phyloP scores from a whole-genome alignment of 1,140 invertebrate genomes.

The Drosophila punjabiensis region DNA sequence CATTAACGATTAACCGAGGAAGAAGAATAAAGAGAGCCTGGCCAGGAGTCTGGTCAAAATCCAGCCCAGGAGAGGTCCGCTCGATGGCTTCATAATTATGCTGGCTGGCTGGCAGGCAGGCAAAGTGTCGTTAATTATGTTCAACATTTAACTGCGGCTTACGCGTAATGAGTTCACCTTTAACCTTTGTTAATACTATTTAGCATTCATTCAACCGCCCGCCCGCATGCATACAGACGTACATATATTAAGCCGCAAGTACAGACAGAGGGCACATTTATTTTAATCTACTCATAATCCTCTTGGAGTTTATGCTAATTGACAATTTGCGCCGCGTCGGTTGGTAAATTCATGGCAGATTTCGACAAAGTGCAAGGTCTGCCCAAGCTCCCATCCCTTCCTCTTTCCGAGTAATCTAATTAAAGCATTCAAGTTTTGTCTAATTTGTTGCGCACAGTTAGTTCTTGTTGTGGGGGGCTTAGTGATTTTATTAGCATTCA shows the following conservation, averaged over 20 bases:
- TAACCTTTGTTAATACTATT: conserved; percentile 50
- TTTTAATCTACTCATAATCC: conserved; percentile 72
- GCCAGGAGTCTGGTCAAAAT: conserved; percentile 1
- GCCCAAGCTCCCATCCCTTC: not conserved
- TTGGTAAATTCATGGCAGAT: conserved; percentile 14
- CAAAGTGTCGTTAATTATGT: conserved; percentile 41
- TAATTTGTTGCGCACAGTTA: conserved; percentile 66
- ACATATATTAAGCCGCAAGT: conserved; percentile 11
- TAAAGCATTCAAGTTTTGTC: conserved; percentile 71
- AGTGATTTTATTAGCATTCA: conserved; percentile 75
- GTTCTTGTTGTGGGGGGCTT: conserved; percentile 48
- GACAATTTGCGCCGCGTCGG: conserved; percentile 40
- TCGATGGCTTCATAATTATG: conserved; percentile 7
- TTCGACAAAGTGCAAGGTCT: conserved; percentile 38
- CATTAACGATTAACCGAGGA: conserved; percentile 42
- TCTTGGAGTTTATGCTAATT: conserved; percentile 60
- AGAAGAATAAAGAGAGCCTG: conserved; percentile 7
- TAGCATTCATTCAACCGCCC: conserved; percentile 4
- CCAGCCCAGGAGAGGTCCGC: not conserved
- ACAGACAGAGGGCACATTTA: conserved; percentile 46
- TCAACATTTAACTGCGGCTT: conserved; percentile 44
- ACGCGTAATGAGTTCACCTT: conserved; percentile 51
- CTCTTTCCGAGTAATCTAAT: conserved; percentile 55
- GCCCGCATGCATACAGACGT: not conserved
- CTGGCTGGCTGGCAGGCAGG: not conserved